A percentile compares a stretch with the other conserved stretches of the same genome.
phyloP scores from a whole-genome alignment of 2,888 invertebrate species.

The Carpatolechia fugitivella region DNA sequence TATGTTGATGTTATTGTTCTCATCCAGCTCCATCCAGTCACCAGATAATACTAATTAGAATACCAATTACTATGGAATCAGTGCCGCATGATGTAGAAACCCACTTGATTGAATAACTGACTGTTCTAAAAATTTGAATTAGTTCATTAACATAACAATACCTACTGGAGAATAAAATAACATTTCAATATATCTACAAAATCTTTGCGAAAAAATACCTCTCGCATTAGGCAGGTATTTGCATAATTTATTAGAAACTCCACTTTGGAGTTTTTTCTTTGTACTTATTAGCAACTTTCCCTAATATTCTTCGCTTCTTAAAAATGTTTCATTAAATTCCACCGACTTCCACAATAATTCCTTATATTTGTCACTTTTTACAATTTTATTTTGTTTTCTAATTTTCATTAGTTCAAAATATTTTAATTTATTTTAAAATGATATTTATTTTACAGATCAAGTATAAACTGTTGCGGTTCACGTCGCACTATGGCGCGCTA shows the following conservation, averaged over 20 bases:
- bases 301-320: too few species aligned
- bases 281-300: not conserved
- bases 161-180: not conserved
- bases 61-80: slow-evolving; percentile 10
- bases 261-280: not conserved
- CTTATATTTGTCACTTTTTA: too few species aligned
- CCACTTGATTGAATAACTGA: not conserved
- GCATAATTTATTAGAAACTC: slow-evolving; percentile 14
- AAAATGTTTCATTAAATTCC: too few species aligned
- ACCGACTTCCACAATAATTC: too few species aligned
- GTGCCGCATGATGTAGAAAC: not conserved
- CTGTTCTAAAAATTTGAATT: not conserved
- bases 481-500: too few species aligned
- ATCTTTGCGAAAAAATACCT: not conserved
- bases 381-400: too few species aligned
- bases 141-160: not conserved
- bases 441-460: too few species aligned
- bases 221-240: not conserved
- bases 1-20: slow-evolving; percentile 38
- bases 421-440: too few species aligned
- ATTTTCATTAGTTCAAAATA: too few species aligned
- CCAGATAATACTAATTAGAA: slow-evolving; percentile 15
- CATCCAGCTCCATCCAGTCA: slow-evolving; percentile 22
- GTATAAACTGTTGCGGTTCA: too few species aligned
- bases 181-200: not conserved